Base-by-base conservation (phyloP, 2,888 invertebrate species). In the Ophion obscuratus region DNA sequence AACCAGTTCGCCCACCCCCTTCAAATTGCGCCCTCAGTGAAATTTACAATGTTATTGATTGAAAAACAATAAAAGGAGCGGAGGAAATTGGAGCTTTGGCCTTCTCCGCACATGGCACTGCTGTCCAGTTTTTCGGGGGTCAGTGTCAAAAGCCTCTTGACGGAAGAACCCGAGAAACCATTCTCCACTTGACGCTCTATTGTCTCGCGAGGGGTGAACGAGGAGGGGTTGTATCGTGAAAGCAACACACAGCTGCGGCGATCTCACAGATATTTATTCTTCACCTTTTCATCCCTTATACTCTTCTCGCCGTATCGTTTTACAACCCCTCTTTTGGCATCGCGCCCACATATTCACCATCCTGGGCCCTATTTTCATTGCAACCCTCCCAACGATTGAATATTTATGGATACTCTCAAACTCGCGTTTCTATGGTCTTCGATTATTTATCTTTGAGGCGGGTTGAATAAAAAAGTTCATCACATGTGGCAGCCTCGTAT, bases 61-160 rank as follows among this genome's bases (percentile, higher is more conserved):
- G 0, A 17, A 53, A 66, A 74, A 53, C 66, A 67, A 67, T 11
- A 11, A 40, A 24, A 57, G 24, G 17, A 36, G 9, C 2, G 14
- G 47, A 27, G 17, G 67, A 77, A 77, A 77, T 77, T 59, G 17
- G 40, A 78, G 61, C 44, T 44, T 7, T 27, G 20, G 17, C 44
- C 27, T 57, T 10, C 14, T 17, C 31, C n/a, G 44, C n/a, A 67
- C 11, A 44, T 11, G 11, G 57, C 5, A 24, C n/a, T 2, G 27
- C 44, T 40, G 82, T 73, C 68, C 53, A 59, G 76, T 71, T 53
- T 53, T 59, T 61, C 31, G 62, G 85, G 76, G 85, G 76, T 83
- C 79, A 70, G 75, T 74, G 83, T 85, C 79, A 77, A 83, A 80
- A 83, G 83, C 77, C 83, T 83, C 80, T 86, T 68, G 83, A 86